Evolutionary conservation across 2,888 invertebrate genomes (phyloP).

Genomic region (Stenurella melanura): DNA sequence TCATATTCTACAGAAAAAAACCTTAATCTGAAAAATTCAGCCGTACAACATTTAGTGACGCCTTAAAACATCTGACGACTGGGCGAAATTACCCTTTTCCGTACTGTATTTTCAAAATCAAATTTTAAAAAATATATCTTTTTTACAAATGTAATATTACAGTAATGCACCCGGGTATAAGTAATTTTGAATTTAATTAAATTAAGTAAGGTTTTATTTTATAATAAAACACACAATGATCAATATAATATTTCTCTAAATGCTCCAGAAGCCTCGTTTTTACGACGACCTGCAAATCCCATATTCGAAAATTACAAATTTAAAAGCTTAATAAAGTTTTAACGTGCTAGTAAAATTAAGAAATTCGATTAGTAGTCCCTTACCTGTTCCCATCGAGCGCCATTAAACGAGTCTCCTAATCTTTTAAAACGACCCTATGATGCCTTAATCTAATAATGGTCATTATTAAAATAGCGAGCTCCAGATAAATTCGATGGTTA

Average conservation of each 20-base stretch:
- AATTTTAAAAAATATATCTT: no score
- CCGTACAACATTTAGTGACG: no score
- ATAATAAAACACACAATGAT: slow-evolving; percentile 7
- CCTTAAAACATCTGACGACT: no score
- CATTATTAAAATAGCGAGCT: slow-evolving; percentile 66
- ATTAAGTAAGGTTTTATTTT: slow-evolving; percentile 22
- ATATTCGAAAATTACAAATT: slow-evolving; percentile 59
- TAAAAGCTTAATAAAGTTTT: slow-evolving; percentile 62
- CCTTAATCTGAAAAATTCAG: no score
- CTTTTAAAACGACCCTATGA: slow-evolving; percentile 66
- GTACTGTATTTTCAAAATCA: no score
- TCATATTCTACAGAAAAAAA: no score
- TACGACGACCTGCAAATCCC: slow-evolving; percentile 51
- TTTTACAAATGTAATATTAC: no score
- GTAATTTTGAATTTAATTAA: slow-evolving; percentile 11
- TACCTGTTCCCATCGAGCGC: slow-evolving; percentile 65
- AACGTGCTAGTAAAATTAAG: slow-evolving; percentile 64
- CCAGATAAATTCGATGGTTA: slow-evolving; percentile 67
- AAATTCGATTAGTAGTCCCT: slow-evolving; percentile 66
- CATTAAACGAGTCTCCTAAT: slow-evolving; percentile 63
- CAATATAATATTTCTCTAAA: slow-evolving; percentile 26
- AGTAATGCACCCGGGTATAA: no score
- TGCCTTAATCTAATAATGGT: slow-evolving; percentile 68
- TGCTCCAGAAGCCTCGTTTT: slow-evolving; percentile 45
- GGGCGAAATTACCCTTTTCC: no score